Percentiles rank a stretch among this genome's conserved stretches.
Conservation (phyloP, 1,140 invertebrate genomes). For the Temnothorax nylanderi region DNA sequence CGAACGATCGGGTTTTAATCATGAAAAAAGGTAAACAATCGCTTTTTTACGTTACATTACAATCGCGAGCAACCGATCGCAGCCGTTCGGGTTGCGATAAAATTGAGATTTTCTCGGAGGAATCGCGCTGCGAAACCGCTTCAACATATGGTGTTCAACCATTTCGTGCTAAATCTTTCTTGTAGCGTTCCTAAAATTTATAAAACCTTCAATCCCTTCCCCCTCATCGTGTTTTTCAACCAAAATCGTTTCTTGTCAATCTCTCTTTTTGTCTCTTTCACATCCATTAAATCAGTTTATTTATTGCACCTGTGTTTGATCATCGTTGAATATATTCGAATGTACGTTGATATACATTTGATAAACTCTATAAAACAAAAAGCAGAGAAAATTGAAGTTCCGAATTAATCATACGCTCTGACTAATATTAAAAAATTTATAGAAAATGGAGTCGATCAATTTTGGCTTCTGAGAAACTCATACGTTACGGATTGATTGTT, state of each 20-base stretch:
- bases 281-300: constrained; percentile 21
- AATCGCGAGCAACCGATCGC: constrained; percentile 8
- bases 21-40: constrained; percentile 51
- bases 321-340: not conserved
- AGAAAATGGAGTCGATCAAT: not conserved
- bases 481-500: not conserved
- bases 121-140: not conserved
- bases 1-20: constrained; percentile 55
- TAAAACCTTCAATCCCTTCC: not conserved
- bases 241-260: not conserved
- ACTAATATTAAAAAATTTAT: not conserved
- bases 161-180: not conserved
- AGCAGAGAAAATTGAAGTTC: not conserved
- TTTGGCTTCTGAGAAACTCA: not conserved
- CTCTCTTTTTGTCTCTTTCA: not conserved
- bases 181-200: not conserved
- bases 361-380: not conserved
- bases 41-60: constrained; percentile 40
- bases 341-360: not conserved
- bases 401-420: not conserved
- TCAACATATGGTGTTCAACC: not conserved
- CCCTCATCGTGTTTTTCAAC: not conserved
- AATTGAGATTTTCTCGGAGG: not conserved
- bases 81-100: not conserved
- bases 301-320: constrained; percentile 4